Evolutionary conservation across 2,113 vertebrate genomes (phyloP).

Genomic region (Gila orcuttii): DNA sequence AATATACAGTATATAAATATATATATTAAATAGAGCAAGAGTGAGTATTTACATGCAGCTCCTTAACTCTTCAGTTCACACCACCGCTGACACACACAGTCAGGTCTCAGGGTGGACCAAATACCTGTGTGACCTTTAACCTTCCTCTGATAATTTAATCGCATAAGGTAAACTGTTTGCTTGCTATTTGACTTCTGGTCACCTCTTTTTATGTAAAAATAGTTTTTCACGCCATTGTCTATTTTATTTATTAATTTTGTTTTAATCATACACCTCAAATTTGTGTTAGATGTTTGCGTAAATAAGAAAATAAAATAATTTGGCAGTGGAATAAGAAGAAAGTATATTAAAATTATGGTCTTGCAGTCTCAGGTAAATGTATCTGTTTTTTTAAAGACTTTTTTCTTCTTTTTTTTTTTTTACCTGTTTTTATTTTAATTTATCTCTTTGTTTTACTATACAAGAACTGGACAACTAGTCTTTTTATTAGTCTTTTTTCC

Average conservation of each 20-base stretch:
- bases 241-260: background rate
- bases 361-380: background rate
- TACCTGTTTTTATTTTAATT: background rate
- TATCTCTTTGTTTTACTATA: background rate
- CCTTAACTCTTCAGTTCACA: constrained; percentile 13
- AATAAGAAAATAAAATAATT: background rate
- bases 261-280: background rate
- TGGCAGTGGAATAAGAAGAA: background rate
- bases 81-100: background rate
- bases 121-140: background rate
- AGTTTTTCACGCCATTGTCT: background rate
- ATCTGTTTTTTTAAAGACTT: background rate
- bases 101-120: background rate
- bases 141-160: background rate
- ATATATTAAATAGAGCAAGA: background rate
- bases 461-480: background rate
- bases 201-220: no score
- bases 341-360: background rate
- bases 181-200: background rate
- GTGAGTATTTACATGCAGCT: constrained; percentile 31
- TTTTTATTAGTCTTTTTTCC: no score
- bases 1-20: constrained; percentile 31
- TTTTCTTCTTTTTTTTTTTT: background rate
- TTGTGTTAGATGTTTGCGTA: background rate
- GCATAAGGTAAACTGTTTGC: background rate